Conservation (phyloP, 1,140 invertebrate genomes). For the Atta cephalotes region DNA sequence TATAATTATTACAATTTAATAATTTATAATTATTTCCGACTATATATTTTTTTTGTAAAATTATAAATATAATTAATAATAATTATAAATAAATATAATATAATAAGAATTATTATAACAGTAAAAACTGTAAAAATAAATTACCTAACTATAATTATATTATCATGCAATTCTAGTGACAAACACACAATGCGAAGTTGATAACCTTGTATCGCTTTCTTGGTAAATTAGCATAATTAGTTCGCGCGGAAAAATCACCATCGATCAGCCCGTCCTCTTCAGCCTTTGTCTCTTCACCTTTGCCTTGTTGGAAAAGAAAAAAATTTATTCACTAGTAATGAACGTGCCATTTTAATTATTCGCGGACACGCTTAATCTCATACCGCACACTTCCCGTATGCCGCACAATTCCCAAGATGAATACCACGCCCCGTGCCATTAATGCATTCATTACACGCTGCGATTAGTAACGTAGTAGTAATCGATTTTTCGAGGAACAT, state of each 20-base stretch:
- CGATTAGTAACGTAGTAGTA: constrained; percentile 25
- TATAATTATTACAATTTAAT: no score
- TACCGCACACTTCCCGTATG: not conserved
- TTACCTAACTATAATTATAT: no score
- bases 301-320: not conserved
- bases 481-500: constrained; percentile 17
- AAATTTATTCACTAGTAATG: constrained; percentile 41
- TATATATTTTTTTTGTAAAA: no score
- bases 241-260: constrained; percentile 35
- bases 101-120: no score
- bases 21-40: no score
- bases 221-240: constrained; percentile 68
- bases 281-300: constrained; percentile 21
- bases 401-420: not conserved
- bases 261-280: not conserved
- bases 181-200: not conserved
- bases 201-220: constrained; percentile 68
- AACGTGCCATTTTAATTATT: constrained; percentile 50
- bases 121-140: no score
- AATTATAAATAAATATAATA: no score
- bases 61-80: no score
- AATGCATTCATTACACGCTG: constrained; percentile 49
- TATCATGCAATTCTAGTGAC: no score
- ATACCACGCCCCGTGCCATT: constrained; percentile 16
- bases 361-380: constrained; percentile 24